A percentile compares a stretch with the other conserved stretches of the same genome.
These are phyloP conservation scores for Coregonus ussuriensis DNA, from an alignment of 2,797 vertebrate species.

Conservation along the genomic window DNA sequence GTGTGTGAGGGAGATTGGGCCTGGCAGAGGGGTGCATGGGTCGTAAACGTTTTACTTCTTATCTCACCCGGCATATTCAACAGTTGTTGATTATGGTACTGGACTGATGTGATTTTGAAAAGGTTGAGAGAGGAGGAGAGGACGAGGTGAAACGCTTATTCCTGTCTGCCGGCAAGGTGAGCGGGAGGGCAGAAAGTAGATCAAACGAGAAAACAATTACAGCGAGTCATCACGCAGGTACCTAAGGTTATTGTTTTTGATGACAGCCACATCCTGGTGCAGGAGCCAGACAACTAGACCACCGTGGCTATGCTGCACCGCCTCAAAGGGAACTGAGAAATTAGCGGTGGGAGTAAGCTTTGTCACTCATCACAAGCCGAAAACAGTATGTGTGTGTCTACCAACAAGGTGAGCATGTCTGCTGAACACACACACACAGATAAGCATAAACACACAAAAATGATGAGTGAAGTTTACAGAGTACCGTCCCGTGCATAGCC, in stretches of 20 bases:
- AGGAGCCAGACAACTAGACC: conserved; percentile 25
- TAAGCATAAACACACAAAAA: neutral
- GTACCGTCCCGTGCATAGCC: conserved; percentile 27
- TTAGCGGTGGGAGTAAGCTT: neutral
- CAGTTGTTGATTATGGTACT: neutral
- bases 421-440: neutral
- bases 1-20: neutral
- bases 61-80: neutral
- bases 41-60: neutral
- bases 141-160: neutral
- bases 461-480: conserved; percentile 42
- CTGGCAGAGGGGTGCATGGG: neutral
- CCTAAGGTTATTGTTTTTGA: neutral
- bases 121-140: neutral
- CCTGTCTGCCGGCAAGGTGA: neutral
- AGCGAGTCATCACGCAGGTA: neutral
- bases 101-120: neutral
- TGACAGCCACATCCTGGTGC: neutral
- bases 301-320: neutral
- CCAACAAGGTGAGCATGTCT: neutral
- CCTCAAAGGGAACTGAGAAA: neutral
- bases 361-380: neutral
- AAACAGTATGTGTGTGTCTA: neutral
- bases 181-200: neutral
- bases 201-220: neutral